phyloP scores from a whole-genome alignment of 2,113 vertebrate species.

The Spea bombifrons region DNA sequence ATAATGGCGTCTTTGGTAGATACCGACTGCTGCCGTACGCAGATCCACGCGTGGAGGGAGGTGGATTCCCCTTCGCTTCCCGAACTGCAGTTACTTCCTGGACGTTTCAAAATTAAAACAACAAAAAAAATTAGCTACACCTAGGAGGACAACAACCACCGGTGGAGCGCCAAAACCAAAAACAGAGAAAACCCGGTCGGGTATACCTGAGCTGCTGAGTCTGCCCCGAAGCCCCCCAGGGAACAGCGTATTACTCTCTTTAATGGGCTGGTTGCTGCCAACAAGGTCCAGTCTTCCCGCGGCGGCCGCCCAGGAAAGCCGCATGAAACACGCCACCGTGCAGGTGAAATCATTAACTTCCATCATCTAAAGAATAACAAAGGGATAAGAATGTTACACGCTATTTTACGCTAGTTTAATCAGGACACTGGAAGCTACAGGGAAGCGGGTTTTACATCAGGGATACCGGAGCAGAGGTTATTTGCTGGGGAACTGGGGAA shows the following conservation, averaged over 20 bases:
- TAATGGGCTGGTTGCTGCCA: slow-evolving; percentile 93
- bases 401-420: too few species aligned
- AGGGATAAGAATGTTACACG: slow-evolving; percentile 21
- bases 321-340: slow-evolving; percentile 96
- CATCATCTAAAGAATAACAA: slow-evolving; percentile 80
- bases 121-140: slow-evolving; percentile 4
- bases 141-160: too few species aligned
- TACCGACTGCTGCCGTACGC: slow-evolving; percentile 87
- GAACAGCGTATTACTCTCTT: slow-evolving; percentile 82
- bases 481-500: slow-evolving; percentile 16
- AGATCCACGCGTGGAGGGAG: slow-evolving; percentile 89
- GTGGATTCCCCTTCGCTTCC: slow-evolving; percentile 91
- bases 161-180: too few species aligned
- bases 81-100: slow-evolving; percentile 97
- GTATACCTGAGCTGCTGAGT: slow-evolving; percentile 92
- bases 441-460: background rate
- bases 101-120: background rate
- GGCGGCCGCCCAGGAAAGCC: slow-evolving; percentile 94
- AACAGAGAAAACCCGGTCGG: background rate
- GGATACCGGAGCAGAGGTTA: background rate
- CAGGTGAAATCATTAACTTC: slow-evolving; percentile 94
- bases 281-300: slow-evolving; percentile 92
- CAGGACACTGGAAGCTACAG: background rate
- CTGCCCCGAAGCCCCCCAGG: slow-evolving; percentile 86
- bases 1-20: slow-evolving; percentile 95